These are phyloP conservation scores for Arothron firmamentum DNA, from an alignment of 2,113 vertebrate genomes.

Conservation along the genomic window DNA sequence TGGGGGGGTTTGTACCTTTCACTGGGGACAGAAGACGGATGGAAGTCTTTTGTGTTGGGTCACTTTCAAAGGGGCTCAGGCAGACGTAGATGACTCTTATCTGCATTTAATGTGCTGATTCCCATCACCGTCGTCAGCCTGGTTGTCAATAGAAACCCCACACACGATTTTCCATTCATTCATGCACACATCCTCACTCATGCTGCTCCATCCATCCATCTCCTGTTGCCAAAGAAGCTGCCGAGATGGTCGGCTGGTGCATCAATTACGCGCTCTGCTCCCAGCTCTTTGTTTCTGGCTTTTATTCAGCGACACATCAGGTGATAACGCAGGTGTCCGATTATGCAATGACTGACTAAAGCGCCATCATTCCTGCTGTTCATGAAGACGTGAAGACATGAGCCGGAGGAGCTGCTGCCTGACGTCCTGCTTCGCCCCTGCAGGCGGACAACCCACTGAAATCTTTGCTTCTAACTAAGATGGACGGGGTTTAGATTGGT, in stretches of 20 bases:
- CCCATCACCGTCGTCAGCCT: slow-evolving; percentile 4
- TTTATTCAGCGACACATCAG: slow-evolving; percentile 19
- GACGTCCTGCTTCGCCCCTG: neutral
- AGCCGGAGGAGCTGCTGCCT: slow-evolving; percentile 5
- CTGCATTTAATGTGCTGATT: neutral
- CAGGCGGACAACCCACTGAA: neutral
- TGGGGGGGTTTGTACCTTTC: too few relatives aligned
- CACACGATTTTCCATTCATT: slow-evolving; percentile 5
- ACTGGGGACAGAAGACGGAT: too few relatives aligned
- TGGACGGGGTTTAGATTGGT: neutral
- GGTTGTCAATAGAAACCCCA: slow-evolving; percentile 2
- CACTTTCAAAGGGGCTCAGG: slow-evolving; percentile 8
- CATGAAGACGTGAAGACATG: slow-evolving; percentile 9
- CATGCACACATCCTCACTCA: slow-evolving; percentile 7
- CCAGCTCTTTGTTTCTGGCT: slow-evolving; percentile 11
- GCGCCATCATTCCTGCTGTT: slow-evolving; percentile 48
- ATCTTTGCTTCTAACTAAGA: neutral
- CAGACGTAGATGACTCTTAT: slow-evolving; percentile 1
- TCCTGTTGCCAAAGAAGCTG: slow-evolving; percentile 15
- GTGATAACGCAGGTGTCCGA: slow-evolving; percentile 42
- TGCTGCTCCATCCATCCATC: neutral
- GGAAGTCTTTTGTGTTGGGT: neutral
- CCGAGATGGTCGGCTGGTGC: slow-evolving; percentile 1
- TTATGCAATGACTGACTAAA: slow-evolving; percentile 43
- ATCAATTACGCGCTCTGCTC: neutral